Evolutionary conservation across 2,113 vertebrate genomes (phyloP), one percentile per base, ranked within the genome.

Genomic region (Lethenteron reissneri): DNA sequence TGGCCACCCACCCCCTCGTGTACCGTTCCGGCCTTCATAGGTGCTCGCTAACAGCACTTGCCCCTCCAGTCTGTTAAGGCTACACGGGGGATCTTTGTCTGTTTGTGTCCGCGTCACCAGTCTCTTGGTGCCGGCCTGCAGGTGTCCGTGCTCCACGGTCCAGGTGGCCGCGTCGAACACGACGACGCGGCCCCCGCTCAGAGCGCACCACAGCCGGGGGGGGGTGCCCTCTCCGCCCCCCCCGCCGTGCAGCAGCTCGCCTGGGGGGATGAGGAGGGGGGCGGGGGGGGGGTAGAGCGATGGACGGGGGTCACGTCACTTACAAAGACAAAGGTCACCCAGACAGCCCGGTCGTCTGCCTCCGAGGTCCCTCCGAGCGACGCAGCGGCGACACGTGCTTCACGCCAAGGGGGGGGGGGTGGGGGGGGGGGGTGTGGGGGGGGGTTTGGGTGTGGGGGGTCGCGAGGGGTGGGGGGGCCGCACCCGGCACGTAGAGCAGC

Each of bases 101-200:
- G 3, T 41, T 41, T 41, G 2, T 25, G 25, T 25, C n/a, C n/a
- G n/a, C n/a, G n/a, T n/a, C n/a, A 72, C 71, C 71, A 72, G 71
- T 9, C 13, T 41, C 7, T 58, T 56, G 14, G n/a, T n/a, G 2
- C 71, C 71, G 9, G 25, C 71, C 13, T 56, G 59, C 17, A 72
- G 56, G 10, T 58, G 71, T 2, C n/a, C 8, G 11, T 68, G 71
- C 12, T 72, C 71, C 71, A 64, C 41, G 2, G 68, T 64, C 71
- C 71, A 72, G 9, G 71, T 56, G 9, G 71, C 71, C 2, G 71
- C 71, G 14, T 72, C 57, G 71, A 57, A 72, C 56, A 68, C 25
- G 12, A 72, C 14, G 8, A 72, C 56, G 3, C 71, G 3, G 9
- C 71, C 71, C 9, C 69, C 71, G 21, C 56, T n/a, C 71, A 72